phyloP scores from a whole-genome alignment of 2,797 vertebrate species.

The Ciconia nigra region DNA sequence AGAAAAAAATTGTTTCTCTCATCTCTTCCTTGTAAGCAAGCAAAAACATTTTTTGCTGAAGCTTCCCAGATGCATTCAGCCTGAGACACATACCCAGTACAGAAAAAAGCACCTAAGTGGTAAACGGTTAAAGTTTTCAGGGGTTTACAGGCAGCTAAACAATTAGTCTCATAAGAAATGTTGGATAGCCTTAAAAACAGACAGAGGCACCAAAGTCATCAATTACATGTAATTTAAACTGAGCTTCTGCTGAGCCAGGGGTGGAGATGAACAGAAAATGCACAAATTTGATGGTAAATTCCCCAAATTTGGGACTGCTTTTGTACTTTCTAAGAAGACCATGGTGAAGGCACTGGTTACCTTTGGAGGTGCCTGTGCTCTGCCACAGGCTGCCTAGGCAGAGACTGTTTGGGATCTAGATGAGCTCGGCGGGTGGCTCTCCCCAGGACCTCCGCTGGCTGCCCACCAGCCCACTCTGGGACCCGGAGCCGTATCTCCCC shows the following conservation, averaged over 20 bases:
- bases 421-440: neutral
- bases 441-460: neutral
- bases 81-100: neutral
- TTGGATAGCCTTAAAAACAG: neutral
- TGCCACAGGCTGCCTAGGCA: neutral
- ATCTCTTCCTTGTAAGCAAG: neutral
- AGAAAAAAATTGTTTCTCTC: neutral
- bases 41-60: neutral
- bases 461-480: neutral
- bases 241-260: neutral
- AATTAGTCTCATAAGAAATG: neutral
- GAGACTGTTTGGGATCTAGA: neutral
- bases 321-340: neutral
- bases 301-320: neutral
- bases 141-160: neutral
- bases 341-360: neutral
- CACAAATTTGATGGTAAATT: neutral
- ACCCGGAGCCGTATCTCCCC: neutral
- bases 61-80: neutral
- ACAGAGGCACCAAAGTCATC: neutral
- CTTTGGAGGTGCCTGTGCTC: neutral
- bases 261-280: neutral
- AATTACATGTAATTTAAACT: neutral
- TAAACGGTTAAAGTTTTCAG: neutral
- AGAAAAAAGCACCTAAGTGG: neutral